Conservation (phyloP, 2,888 invertebrate genomes). For the Tupiocoris notatus region DNA sequence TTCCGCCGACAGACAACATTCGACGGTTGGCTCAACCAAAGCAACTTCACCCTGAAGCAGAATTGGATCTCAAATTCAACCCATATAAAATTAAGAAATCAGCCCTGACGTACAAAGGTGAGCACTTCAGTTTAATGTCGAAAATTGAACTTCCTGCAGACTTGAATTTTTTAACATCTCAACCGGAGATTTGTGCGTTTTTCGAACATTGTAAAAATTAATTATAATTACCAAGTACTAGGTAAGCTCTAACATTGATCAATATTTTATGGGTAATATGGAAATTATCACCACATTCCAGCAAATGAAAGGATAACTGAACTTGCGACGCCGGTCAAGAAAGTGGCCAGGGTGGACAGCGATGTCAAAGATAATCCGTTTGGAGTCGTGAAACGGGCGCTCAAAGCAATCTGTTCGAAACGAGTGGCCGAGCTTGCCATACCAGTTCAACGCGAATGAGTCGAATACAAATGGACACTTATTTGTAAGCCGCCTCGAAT, state of each 20-base stretch:
- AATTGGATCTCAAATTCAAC: constrained; percentile 42
- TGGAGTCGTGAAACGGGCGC: constrained; percentile 42
- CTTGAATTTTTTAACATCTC: no score
- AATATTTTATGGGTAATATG: no score
- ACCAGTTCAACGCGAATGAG: constrained; percentile 33
- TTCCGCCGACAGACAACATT: neutral
- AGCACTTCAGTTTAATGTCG: no score
- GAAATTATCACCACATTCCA: constrained; percentile 3
- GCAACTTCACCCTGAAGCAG: constrained; percentile 43
- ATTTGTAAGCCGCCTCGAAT: no score
- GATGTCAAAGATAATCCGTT: constrained; percentile 46
- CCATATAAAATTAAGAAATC: constrained; percentile 43
- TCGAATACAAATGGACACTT: no score
- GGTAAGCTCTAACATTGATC: no score
- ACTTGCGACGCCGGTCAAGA: constrained; percentile 40
- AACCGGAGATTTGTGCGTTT: no score
- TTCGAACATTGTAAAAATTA: no score
- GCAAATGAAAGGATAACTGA: constrained; percentile 42
- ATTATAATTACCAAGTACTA: no score
- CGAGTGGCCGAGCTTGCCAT: constrained; percentile 44
- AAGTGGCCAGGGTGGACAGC: constrained; percentile 35
- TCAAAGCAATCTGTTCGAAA: constrained; percentile 45
- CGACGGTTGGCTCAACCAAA: constrained; percentile 14
- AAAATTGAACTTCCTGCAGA: no score
- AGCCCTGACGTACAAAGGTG: constrained; percentile 45